Evolutionary conservation across 2,797 vertebrate species (phyloP).

Genomic region (Cichlasoma orientale): DNA sequence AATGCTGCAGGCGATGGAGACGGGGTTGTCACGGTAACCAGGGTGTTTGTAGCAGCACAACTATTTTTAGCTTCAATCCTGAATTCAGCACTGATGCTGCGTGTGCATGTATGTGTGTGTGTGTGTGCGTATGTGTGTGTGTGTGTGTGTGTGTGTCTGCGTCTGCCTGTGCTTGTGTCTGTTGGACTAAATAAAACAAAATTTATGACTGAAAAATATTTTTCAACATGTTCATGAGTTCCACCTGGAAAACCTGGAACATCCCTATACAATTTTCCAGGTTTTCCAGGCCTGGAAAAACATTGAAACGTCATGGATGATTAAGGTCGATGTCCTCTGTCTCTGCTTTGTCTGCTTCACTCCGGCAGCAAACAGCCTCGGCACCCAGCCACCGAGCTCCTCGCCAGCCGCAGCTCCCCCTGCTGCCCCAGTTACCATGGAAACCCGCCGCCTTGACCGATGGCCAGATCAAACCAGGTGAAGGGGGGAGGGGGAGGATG

Average conservation of each 20-base stretch:
- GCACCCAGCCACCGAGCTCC: slow-evolving; percentile 70
- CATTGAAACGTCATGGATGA: not conserved
- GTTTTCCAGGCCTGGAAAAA: not conserved
- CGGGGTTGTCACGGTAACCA: slow-evolving; percentile 65
- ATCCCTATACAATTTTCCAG: not conserved
- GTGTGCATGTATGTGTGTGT: too few species aligned
- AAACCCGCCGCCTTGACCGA: slow-evolving; percentile 57
- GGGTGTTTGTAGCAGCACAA: slow-evolving; percentile 44
- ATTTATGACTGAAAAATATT: not conserved
- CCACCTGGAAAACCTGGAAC: not conserved
- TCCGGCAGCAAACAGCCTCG: slow-evolving; percentile 70
- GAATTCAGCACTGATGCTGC: not conserved
- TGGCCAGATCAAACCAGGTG: slow-evolving; percentile 81
- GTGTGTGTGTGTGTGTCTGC: not conserved
- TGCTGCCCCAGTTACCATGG: slow-evolving; percentile 57
- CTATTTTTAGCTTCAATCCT: not conserved
- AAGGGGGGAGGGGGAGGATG: not conserved
- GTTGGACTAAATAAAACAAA: not conserved
- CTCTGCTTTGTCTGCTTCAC: not conserved
- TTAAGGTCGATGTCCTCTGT: not conserved
- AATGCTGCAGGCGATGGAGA: not conserved
- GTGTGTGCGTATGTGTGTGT: too few species aligned
- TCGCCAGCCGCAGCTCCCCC: slow-evolving; percentile 25
- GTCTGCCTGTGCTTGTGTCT: not conserved
- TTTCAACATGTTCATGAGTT: not conserved